Evolutionary conservation across 2,888 invertebrate genomes (phyloP), one percentile per base, ranked within the genome.

Genomic region (Leptinotarsa juncta): DNA sequence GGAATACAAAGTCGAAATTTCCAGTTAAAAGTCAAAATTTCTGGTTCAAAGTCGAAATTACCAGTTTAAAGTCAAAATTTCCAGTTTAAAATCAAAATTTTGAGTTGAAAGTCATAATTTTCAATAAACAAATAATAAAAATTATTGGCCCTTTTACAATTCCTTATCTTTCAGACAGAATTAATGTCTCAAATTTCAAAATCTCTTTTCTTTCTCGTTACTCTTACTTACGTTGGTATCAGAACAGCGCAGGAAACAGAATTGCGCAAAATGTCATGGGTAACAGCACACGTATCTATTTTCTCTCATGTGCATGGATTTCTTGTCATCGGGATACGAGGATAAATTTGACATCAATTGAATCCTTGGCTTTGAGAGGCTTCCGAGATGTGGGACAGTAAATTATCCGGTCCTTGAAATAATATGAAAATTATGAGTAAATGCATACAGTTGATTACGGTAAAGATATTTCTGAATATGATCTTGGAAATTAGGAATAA

Each of bases 251-350:
- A 97, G 0, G 98, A 97, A 3, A 97, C 94, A 10, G 97, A 95
- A 89, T 98, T 98, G 79, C 96, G 95, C 51, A 99, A 89, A 76
- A 98, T 93, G 88, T 99, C 99, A 87, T 97, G 96, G 1, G 99
- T 99, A 0, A 99, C 94, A 1, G 99, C 96, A 87, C 99, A 99
- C 94, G 86, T 97, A 99, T 81, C 99, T 91, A 79, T 95, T 96
- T 86, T 96, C 94, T 87, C 96, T 97, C 0, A 94, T 92, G 80
- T 98, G 96, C 49, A 97, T 89, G 2, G 97, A 94, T 82, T 94
- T 94, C 82, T 95, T 96, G 80, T 94, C 94, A 85, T 95, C 94
- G 0, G 96, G 94, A 87, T 97, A 97, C 94, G 76, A 94, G 89
- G 0, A 96, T 98, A 90, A 99, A 99, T 85, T 97, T 96, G 0